A percentile compares a stretch with the other conserved stretches of the same genome.
These are phyloP conservation scores for Apis dorsata DNA, from an alignment of 1,140 invertebrate genomes.

Conservation along the genomic window DNA sequence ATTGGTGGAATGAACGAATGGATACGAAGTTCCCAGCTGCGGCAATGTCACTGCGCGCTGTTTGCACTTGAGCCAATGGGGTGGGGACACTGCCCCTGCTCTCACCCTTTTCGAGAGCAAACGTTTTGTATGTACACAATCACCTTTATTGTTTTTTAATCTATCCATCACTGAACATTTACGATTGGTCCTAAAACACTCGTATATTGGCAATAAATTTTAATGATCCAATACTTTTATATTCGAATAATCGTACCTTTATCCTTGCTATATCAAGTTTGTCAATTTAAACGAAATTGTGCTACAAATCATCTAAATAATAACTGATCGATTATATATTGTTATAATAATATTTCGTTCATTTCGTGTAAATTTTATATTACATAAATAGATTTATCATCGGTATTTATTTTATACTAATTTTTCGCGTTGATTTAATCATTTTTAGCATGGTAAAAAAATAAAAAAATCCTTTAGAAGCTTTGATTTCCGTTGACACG, in stretches of 20 bases:
- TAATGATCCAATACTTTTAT: slow-evolving; percentile 38
- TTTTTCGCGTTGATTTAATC: background rate
- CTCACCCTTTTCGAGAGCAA: background rate
- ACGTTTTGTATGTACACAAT: background rate
- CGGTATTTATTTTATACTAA: background rate
- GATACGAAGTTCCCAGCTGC: slow-evolving; percentile 43
- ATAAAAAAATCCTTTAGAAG: background rate
- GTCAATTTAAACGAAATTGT: background rate
- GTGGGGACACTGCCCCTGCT: slow-evolving; percentile 41
- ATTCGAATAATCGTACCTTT: slow-evolving; percentile 59
- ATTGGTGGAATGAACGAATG: slow-evolving; percentile 55
- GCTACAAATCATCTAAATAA: too few species aligned
- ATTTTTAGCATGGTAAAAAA: background rate
- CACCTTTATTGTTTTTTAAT: background rate
- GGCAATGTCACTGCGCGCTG: slow-evolving; percentile 65
- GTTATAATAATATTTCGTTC: background rate
- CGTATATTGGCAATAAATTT: slow-evolving; percentile 6
- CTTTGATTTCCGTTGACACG: slow-evolving; percentile 5
- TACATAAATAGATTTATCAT: background rate
- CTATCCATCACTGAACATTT: background rate
- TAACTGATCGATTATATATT: background rate
- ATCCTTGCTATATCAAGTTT: background rate
- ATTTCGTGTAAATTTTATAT: background rate
- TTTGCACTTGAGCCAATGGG: slow-evolving; percentile 40
- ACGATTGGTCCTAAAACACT: too few species aligned